phyloP scores from a whole-genome alignment of 2,888 invertebrate genomes.

The Allophyes oxyacanthae region DNA sequence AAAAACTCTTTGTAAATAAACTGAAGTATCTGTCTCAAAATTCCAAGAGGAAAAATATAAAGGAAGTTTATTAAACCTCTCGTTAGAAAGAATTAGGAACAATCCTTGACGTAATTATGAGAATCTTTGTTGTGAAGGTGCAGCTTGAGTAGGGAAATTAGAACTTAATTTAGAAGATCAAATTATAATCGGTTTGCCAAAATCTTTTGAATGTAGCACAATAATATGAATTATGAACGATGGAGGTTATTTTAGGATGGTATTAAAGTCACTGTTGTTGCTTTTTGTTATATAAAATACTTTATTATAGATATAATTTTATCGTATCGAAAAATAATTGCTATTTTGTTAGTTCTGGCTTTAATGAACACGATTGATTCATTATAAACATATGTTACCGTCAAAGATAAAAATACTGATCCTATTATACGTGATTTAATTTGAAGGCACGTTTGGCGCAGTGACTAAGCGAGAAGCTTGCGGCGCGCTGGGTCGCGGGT shows the following conservation, averaged over 20 bases:
- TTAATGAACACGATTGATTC: too few relatives aligned
- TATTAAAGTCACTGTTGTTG: background rate
- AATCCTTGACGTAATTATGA: constrained; percentile 28
- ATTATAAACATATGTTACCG: too few relatives aligned
- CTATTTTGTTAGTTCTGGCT: too few relatives aligned
- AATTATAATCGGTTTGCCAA: background rate
- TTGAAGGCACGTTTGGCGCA: too few relatives aligned
- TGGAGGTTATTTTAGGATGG: background rate
- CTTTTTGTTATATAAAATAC: too few relatives aligned
- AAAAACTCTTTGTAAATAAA: background rate
- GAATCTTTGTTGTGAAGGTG: constrained; percentile 19
- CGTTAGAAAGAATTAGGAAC: constrained; percentile 33
- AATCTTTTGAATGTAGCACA: background rate
- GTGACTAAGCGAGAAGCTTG: too few relatives aligned
- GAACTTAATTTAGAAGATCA: constrained; percentile 8
- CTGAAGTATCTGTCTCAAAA: constrained; percentile 5
- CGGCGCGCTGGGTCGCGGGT: too few relatives aligned
- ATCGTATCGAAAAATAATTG: too few relatives aligned
- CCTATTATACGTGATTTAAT: too few relatives aligned
- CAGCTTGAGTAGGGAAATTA: constrained; percentile 4
- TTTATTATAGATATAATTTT: too few relatives aligned
- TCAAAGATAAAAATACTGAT: too few relatives aligned
- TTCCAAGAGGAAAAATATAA: constrained; percentile 11
- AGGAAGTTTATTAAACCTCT: constrained; percentile 25
- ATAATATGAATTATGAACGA: background rate